Conservation (phyloP, 23 tunicate species). For the Trididemnum nubilum region DNA sequence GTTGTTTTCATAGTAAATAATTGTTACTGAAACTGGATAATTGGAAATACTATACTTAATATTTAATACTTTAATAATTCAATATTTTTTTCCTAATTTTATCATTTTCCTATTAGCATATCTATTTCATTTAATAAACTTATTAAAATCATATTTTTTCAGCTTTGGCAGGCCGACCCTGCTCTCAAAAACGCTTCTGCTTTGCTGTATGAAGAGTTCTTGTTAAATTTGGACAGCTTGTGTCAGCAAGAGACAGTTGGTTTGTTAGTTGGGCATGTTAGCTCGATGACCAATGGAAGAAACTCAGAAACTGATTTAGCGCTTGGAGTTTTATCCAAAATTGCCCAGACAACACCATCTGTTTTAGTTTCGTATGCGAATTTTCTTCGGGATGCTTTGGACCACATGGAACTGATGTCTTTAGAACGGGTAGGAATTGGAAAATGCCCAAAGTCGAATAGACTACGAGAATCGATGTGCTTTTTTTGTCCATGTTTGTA, state of each 20-base stretch:
- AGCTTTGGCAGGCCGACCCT: slow-evolving; percentile 56
- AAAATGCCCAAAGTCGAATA: neutral
- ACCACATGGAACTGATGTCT: slow-evolving; percentile 70
- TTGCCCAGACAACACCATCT: slow-evolving; percentile 32
- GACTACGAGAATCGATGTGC: no score
- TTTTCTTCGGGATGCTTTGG: slow-evolving; percentile 51
- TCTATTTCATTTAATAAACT: neutral
- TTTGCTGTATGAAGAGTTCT: slow-evolving; percentile 33
- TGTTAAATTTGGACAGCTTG: slow-evolving; percentile 60
- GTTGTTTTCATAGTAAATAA: no score
- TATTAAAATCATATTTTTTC: neutral
- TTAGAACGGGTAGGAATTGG: slow-evolving; percentile 44
- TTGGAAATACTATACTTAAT: no score
- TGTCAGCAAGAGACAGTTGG: slow-evolving; percentile 69
- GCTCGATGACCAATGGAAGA: slow-evolving; percentile 30
- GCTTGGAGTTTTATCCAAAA: slow-evolving; percentile 36
- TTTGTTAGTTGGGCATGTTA: slow-evolving; percentile 54
- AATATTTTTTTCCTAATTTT: no score
- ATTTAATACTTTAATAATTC: no score
- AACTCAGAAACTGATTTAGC: slow-evolving; percentile 70
- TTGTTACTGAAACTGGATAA: no score
- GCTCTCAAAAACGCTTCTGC: slow-evolving; percentile 41
- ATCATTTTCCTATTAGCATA: no score
- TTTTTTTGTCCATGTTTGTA: neutral
- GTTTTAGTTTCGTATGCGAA: slow-evolving; percentile 48